Conservation (phyloP, 2,797 vertebrate species). For the Podargus strigoides region DNA sequence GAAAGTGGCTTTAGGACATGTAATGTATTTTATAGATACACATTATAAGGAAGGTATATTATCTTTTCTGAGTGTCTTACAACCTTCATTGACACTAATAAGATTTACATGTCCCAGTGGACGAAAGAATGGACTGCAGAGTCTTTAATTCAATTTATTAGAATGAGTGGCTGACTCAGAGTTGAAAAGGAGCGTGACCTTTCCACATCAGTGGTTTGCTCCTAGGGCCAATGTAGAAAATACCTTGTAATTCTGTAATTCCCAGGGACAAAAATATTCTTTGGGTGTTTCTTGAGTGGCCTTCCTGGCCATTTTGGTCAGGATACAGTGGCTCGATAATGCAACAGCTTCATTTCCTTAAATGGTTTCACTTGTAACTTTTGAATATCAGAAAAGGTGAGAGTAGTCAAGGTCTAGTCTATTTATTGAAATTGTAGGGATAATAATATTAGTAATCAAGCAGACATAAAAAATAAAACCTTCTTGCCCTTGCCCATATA, state of each 20-base stretch:
- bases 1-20: background rate
- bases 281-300: background rate
- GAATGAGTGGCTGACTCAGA: constrained; percentile 2
- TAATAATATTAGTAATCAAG: background rate
- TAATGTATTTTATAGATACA: background rate
- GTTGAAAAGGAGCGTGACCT: background rate
- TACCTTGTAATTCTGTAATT: background rate
- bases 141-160: constrained; percentile 17
- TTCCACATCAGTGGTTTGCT: background rate
- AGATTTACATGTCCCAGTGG: background rate
- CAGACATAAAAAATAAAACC: background rate
- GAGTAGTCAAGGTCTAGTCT: background rate
- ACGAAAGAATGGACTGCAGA: background rate
- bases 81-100: background rate
- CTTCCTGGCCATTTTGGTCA: background rate
- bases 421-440: background rate
- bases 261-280: background rate
- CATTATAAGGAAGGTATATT: background rate
- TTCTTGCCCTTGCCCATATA: background rate
- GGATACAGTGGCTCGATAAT: background rate
- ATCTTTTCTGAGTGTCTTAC: background rate
- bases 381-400: background rate
- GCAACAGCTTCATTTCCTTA: background rate
- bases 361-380: background rate
- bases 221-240: background rate